phyloP scores from a whole-genome alignment of 2,797 vertebrate species.

The Macropus fuliginosus region DNA sequence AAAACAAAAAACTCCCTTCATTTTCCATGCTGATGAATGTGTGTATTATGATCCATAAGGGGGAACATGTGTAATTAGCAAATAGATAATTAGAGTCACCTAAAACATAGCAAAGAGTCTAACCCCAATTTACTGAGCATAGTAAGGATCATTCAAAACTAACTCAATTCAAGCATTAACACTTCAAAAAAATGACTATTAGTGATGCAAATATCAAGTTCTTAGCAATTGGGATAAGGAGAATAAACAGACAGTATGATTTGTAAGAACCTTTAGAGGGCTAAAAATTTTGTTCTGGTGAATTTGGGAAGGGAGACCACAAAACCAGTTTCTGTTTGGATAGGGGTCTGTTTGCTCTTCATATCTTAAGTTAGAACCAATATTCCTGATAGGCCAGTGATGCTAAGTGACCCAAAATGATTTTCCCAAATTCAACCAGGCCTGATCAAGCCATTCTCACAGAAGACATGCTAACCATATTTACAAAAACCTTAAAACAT shows the following conservation, averaged over 20 bases:
- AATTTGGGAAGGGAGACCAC: conserved; percentile 16
- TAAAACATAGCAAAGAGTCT: neutral
- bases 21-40: neutral
- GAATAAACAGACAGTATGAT: neutral
- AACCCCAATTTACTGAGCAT: neutral
- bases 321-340: neutral
- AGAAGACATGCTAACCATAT: neutral
- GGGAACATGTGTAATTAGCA: neutral
- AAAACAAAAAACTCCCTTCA: neutral
- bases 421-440: conserved; percentile 28
- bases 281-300: conserved; percentile 60
- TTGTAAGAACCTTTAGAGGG: conserved; percentile 21
- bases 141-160: conserved; percentile 30
- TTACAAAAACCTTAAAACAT: neutral
- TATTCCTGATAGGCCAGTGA: neutral
- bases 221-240: neutral
- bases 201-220: conserved; percentile 10
- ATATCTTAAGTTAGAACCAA: neutral
- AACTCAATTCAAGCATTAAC: neutral
- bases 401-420: neutral
- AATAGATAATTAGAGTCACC: neutral
- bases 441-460: neutral
- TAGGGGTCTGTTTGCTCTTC: neutral
- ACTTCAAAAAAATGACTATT: neutral
- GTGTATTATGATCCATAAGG: conserved; percentile 12